Base-by-base conservation (phyloP, 1,140 invertebrate genomes). In the Harlomillsia oculata region DNA sequence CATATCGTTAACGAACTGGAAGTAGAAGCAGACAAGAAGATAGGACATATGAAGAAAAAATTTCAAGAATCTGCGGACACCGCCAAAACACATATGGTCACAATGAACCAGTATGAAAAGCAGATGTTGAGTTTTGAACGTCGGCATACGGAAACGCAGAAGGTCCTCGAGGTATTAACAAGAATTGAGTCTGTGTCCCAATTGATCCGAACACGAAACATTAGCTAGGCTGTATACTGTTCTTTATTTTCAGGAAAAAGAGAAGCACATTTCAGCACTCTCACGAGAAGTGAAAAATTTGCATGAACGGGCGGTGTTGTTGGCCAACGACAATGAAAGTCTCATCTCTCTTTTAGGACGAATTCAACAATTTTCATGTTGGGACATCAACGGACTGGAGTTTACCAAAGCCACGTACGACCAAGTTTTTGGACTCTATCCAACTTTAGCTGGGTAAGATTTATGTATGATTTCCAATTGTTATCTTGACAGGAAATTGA, bases 31-130 rank as follows among this genome's bases (percentile, higher is more conserved):
- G 56, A 51, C 13, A 37, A 43, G 11, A 64, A 64, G 30, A 43
- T 61, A 1, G 25, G 43, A 18, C 44, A 28, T 20, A 32, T 64
- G 21, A 55, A 64, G 25, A 43, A 26, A 3, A 64, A 64, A 56
- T 51, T 64, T 13, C 28, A 28, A 23, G 53, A 55, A 20, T 57
- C 62, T 26, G 53, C 59, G 5, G 50, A 60, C 32, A 25, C 55
- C 18, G 52, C 56, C 0, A 46, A 54, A 44, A 50, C 60, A 29
- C 62, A 64, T 20, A 64, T 61, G 59, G 46, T 21, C 14, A 56
- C 59, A 30, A 61, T 64, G 26, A 40, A 61, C 21, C 46, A 60
- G 37, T 64, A 64, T 52, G 62, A 64, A 23, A 37, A 61, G 29
- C 58, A 61, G 56, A 45, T 64, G n/a, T n/a, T n/a, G n/a, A n/a